A percentile compares a stretch with the other conserved stretches of the same genome.
These are phyloP conservation scores for Synanthedon myopaeformis DNA, from an alignment of 2,888 invertebrate species.

Conservation along the genomic window DNA sequence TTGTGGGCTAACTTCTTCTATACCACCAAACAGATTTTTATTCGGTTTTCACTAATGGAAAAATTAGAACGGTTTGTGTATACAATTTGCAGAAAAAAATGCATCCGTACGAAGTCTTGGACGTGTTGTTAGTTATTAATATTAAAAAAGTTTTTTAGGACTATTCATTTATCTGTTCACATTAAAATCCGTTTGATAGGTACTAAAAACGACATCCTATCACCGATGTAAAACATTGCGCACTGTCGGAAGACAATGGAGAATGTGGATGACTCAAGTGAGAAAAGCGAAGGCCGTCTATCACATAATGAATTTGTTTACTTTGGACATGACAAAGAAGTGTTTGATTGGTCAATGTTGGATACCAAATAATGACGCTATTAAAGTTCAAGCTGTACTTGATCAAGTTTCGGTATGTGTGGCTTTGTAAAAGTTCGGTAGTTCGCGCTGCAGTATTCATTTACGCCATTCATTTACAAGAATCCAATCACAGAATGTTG, in stretches of 20 bases:
- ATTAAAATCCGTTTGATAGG: constrained; percentile 47
- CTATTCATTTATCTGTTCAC: constrained; percentile 1
- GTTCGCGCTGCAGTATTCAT: too few relatives aligned
- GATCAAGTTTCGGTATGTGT: constrained; percentile 23
- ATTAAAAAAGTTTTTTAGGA: too few relatives aligned
- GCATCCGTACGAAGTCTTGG: too few relatives aligned
- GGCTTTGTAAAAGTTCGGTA: too few relatives aligned
- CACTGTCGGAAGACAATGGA: constrained; percentile 82
- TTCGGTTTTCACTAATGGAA: too few relatives aligned
- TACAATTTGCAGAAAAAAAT: too few relatives aligned
- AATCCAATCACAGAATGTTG: too few relatives aligned
- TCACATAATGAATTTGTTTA: constrained; percentile 85
- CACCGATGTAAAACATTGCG: constrained; percentile 86
- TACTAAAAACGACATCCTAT: constrained; percentile 84
- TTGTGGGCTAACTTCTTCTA: too few relatives aligned
- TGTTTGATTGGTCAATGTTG: constrained; percentile 86
- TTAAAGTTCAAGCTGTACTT: constrained; percentile 64
- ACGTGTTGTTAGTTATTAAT: too few relatives aligned
- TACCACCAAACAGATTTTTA: too few relatives aligned
- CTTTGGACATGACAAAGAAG: constrained; percentile 83
- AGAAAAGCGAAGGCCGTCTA: constrained; percentile 90
- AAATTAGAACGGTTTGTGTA: too few relatives aligned
- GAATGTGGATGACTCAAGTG: constrained; percentile 85
- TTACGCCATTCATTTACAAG: too few relatives aligned
- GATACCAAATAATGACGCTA: constrained; percentile 77